Conservation (phyloP, 1,140 invertebrate species). For the Apis cerana region DNA sequence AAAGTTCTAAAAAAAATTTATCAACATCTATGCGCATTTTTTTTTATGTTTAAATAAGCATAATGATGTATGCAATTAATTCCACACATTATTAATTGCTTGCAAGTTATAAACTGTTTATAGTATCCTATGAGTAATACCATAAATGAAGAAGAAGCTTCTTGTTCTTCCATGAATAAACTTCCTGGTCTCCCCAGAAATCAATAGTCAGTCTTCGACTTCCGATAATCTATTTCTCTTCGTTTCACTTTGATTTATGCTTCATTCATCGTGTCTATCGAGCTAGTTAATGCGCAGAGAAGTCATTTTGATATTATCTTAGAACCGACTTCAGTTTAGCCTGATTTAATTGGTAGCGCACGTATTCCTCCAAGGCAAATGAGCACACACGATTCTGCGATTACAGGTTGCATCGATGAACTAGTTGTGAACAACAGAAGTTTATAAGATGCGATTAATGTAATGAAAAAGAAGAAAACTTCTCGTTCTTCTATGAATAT, state of each 20-base stretch:
- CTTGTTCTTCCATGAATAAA: neutral
- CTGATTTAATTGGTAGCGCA: neutral
- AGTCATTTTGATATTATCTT: conserved; percentile 3
- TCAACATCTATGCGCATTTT: too few relatives aligned
- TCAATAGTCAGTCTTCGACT: neutral
- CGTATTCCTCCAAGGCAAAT: neutral
- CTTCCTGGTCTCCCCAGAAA: neutral
- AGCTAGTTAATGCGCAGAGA: conserved; percentile 1
- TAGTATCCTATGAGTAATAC: neutral
- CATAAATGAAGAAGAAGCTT: neutral
- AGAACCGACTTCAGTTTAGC: neutral
- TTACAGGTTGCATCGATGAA: conserved; percentile 21
- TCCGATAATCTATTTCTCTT: neutral
- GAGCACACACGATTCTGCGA: conserved; percentile 8
- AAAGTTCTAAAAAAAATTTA: too few relatives aligned
- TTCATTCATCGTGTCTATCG: neutral
- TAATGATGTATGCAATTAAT: neutral
- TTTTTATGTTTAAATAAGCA: too few relatives aligned
- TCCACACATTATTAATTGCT: neutral
- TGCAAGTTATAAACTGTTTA: neutral
- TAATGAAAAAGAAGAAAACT: too few relatives aligned
- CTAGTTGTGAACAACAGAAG: neutral
- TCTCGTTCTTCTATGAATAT: neutral
- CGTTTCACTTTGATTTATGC: conserved; percentile 20
- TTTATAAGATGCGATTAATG: neutral